Base-by-base conservation (phyloP, 2,888 invertebrate genomes). In the Camponotus fellah region DNA sequence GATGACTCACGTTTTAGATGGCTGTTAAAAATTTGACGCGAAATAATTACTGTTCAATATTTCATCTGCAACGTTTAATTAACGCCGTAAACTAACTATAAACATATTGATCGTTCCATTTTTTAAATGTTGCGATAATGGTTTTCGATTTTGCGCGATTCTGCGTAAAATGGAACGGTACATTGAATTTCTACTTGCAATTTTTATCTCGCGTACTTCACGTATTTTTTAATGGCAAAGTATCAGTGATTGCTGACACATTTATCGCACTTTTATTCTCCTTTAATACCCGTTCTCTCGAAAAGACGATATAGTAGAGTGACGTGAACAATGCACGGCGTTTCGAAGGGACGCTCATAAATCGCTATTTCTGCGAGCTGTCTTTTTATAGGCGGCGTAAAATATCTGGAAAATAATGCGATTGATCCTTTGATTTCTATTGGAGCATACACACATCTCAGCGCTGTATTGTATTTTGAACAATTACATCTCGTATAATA, bases 201-300 rank as follows among this genome's bases (percentile, higher is more conserved):
- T 79, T 77, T 68, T 40, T 32, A 58, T 43, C 65, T 12, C 43
- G 34, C 32, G 34, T 17, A 9, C n/a, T 49, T 14, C 17, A 21
- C 21, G 37, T 46, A 71, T 37, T 37, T 14, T 60, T 62, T 60
- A 77, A 72, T 37, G 72, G 49, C 21, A 2, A 12, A 80, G 60
- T 46, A 60, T 21, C 34, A 17, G 71, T 21, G 79, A 62, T 80
- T 37, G n/a, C 21, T 49, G 46, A 79, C n/a, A 49, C 46, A 60
- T 80, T 80, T 72, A 80, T 71, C 46, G 17, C 46, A 71, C 72
- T 79, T 77, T 72, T 80, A 37, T 26, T 46, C 60, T 12, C 34
- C 46, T 71, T 21, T 34, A 79, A 71, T 71, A 43, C 37, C 79
- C 58, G 58, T 68, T 49, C 21, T 72, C 34, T 37, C 17, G 46